Percentiles rank a stretch among this genome's conserved stretches.
Evolutionary conservation across 2,113 vertebrate species (phyloP).

Genomic region (Ammodytes marinus): DNA sequence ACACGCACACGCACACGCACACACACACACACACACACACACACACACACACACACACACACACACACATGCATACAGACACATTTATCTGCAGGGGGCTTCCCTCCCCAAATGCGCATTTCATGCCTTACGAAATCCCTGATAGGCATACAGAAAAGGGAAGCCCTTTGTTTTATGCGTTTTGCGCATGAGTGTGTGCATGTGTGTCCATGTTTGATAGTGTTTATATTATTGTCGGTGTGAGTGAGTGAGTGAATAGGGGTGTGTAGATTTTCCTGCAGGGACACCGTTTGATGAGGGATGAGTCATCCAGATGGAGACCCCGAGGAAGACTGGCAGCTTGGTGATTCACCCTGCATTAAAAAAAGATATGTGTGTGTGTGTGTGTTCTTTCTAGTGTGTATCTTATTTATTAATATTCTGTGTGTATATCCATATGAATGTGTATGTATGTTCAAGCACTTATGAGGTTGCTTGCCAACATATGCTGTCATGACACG

Average conservation of each 20-base stretch:
- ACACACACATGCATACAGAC: not conserved
- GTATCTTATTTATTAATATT: not conserved
- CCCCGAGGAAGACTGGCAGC: conserved; percentile 78
- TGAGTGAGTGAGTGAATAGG: conserved; percentile 65
- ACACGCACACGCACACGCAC: conserved; percentile 6
- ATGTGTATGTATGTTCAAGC: conserved; percentile 6
- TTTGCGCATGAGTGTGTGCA: not conserved
- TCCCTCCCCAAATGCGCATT: conserved; percentile 63
- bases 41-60: not conserved
- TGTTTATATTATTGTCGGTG: conserved; percentile 39
- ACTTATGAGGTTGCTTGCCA: not conserved
- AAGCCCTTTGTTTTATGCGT: conserved; percentile 53
- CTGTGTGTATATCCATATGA: conserved; percentile 8
- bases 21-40: not conserved
- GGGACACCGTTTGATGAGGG: conserved; percentile 86
- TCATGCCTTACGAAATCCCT: conserved; percentile 49
- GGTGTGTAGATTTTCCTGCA: conserved; percentile 82
- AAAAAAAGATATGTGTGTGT: conserved; percentile 8
- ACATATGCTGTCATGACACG: conserved; percentile 10
- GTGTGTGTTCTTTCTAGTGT: not conserved
- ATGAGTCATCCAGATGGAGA: conserved; percentile 86
- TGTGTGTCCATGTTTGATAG: conserved; percentile 22
- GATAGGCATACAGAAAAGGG: conserved; percentile 61
- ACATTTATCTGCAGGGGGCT: conserved; percentile 56
- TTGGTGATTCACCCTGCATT: conserved; percentile 78